Percentiles rank a stretch among this genome's conserved stretches.
Conservation (phyloP, 2,888 invertebrate species). For the Acronicta alni region DNA sequence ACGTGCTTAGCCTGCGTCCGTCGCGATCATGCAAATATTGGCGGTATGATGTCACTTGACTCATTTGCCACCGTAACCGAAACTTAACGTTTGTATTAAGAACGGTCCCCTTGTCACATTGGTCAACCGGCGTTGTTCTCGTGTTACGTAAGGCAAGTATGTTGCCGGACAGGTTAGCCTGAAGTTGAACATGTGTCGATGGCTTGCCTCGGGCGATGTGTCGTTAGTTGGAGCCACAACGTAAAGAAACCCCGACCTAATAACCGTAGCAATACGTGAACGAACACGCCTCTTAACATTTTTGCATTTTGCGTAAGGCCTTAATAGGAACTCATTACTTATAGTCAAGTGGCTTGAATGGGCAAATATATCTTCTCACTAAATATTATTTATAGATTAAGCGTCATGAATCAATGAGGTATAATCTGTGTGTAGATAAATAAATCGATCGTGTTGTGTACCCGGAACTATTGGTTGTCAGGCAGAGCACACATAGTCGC, state of each 20-base stretch:
- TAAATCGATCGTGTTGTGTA: slow-evolving; percentile 62
- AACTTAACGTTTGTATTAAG: slow-evolving; percentile 63
- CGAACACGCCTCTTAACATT: slow-evolving; percentile 5
- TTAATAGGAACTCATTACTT: slow-evolving; percentile 30
- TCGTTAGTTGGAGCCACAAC: slow-evolving; percentile 4
- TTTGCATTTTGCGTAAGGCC: slow-evolving; percentile 33
- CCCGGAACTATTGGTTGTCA: slow-evolving; percentile 75
- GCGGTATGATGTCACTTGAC: slow-evolving; percentile 61
- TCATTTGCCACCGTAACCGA: slow-evolving; percentile 53
- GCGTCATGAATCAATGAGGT: slow-evolving; percentile 54
- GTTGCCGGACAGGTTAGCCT: slow-evolving; percentile 45
- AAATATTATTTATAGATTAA: slow-evolving; percentile 46
- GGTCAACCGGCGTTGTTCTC: slow-evolving; percentile 64
- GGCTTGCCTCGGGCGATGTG: slow-evolving; percentile 32
- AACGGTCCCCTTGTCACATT: slow-evolving; percentile 58
- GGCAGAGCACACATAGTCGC: slow-evolving; percentile 49
- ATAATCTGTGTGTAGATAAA: slow-evolving; percentile 57
- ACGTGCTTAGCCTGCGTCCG: slow-evolving; percentile 43
- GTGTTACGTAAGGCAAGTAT: slow-evolving; percentile 69
- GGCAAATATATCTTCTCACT: slow-evolving; percentile 27
- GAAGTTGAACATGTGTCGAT: slow-evolving; percentile 29
- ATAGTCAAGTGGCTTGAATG: slow-evolving; percentile 38
- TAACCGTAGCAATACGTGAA: slow-evolving; percentile 8
- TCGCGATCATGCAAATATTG: slow-evolving; percentile 54
- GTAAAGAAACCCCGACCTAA: slow-evolving; percentile 30